Base-by-base conservation (phyloP, 2,888 invertebrate genomes). In the Itoplectis maculator region DNA sequence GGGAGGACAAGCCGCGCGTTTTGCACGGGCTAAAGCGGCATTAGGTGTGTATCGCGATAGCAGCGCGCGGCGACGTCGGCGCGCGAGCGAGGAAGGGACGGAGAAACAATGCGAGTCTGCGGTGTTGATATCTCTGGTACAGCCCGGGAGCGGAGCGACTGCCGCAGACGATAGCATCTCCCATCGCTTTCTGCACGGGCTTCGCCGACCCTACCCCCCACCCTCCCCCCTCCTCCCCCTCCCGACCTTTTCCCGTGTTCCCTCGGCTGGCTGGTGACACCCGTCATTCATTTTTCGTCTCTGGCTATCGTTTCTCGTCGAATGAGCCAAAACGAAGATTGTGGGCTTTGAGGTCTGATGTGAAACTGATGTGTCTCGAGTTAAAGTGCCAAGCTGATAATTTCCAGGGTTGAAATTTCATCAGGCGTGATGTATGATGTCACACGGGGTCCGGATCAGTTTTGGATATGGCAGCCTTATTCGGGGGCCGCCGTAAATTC, bases 91-190 rank as follows among this genome's bases (percentile, higher is more conserved):
- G 42, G 49, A 65, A 54, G 63, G 63, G 63, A 74, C 63, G 40
- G 74, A 84, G 88, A 85, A 89, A 89, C 88, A 88, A 88, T 88
- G 86, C 84, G 77, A 79, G 82, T 82, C 76, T 81, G 84, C 85
- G 80, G 85, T 87, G 51, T 65, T 65, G 87, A 84, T 88, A 89
- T 89, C 87, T 87, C 86, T 51, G 51, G 63, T 74, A 74, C 51
- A 65, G 63, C 63, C 56, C 29, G 35, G 35, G 35, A 59, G 35
- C n/a, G 29, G 74, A 65, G 37, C 63, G 29, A 5, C 83, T 40
- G 74, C 61, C 18, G 47, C n/a, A n/a, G n/a, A n/a, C 74, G 88
- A 88, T 87, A 86, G 70, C 40, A 88, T 87, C 88, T 86, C 79
- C 85, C 85, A 85, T 84, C 86, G 86, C 84, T 86, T 86, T 85